Evolutionary conservation across 2,888 invertebrate genomes (phyloP).

Genomic region (Pseudoips prasinana): DNA sequence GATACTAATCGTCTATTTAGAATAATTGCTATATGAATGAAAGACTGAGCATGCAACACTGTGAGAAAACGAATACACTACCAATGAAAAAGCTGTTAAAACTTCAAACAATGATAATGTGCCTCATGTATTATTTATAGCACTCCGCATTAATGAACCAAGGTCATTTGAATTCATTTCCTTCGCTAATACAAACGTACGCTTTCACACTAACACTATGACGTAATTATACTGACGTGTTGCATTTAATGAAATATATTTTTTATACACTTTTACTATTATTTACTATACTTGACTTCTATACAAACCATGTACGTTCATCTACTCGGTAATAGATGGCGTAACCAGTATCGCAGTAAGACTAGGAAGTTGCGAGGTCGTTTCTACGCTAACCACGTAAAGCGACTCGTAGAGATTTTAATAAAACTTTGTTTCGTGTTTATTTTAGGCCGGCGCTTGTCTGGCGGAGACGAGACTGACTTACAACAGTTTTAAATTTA

Average conservation of each 20-base stretch:
- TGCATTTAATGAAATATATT: conserved; percentile 24
- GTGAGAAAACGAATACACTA: conserved; percentile 38
- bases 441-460: conserved; percentile 54
- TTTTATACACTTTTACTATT: conserved; percentile 22
- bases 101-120: conserved; percentile 65
- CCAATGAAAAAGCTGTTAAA: conserved; percentile 56
- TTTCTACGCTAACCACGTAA: conserved; percentile 51
- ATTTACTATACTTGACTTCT: conserved; percentile 19
- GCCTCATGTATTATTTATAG: conserved; percentile 72
- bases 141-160: conserved; percentile 68
- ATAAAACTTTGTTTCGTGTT: conserved; percentile 64
- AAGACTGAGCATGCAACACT: conserved; percentile 24
- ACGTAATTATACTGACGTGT: conserved; percentile 34
- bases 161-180: conserved; percentile 75
- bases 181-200: conserved; percentile 45
- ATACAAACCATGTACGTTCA: conserved; percentile 48
- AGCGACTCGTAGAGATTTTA: conserved; percentile 49
- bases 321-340: conserved; percentile 73
- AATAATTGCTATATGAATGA: conserved; percentile 36
- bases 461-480: conserved; percentile 30
- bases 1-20: conserved; percentile 32
- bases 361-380: conserved; percentile 21
- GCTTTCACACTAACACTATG: conserved; percentile 41
- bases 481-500: conserved; percentile 52
- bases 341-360: conserved; percentile 30